Evolutionary conservation across 2,888 invertebrate genomes (phyloP), one percentile per base, ranked within the genome.

Genomic region (Agrochola lychnidis): DNA sequence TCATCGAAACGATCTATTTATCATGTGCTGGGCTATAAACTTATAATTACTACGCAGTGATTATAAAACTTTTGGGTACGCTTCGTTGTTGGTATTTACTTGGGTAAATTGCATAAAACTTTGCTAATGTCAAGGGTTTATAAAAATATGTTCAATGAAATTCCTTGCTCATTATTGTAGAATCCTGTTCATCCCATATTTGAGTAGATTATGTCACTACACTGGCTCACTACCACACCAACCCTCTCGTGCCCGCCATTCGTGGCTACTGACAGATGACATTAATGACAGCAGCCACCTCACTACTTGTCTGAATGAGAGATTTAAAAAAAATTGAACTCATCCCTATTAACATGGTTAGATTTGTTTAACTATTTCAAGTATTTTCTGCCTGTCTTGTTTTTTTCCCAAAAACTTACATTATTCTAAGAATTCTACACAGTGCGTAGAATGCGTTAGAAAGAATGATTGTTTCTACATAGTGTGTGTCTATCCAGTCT

Each of bases 31-130:
- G 64, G 51, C 70, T 73, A 63, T 78, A 85, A 87, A 86, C 76
- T 85, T 86, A 82, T 86, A 86, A 87, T 87, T 85, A 85, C 87
- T 71, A 71, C 69, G 72, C 45, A 73, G 68, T 77, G 86, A 80
- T 86, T 82, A 79, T 81, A 76, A 83, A 86, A 83, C 76, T 86
- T 86, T 88, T 79, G 80, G 83, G 79, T 77, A 62, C 48, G 73
- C 57, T 63, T 68, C 40, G 69, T 73, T 68, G 64, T 66, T 81
- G 56, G 25, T 80, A 70, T 71, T 74, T 80, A 48, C 59, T 45
- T 61, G 36, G 16, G 14, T 36, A 36, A 57, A 51, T 64, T 64
- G 42, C 25, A 53, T 75, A 4, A 30, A 56, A 45, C 9, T 71
- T 71, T 76, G 53, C 4, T 16, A 6, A 36, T 22, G 6, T 25